These are phyloP conservation scores for Mechanitis mazaeus DNA, from an alignment of 2,888 invertebrate species.

Conservation along the genomic window DNA sequence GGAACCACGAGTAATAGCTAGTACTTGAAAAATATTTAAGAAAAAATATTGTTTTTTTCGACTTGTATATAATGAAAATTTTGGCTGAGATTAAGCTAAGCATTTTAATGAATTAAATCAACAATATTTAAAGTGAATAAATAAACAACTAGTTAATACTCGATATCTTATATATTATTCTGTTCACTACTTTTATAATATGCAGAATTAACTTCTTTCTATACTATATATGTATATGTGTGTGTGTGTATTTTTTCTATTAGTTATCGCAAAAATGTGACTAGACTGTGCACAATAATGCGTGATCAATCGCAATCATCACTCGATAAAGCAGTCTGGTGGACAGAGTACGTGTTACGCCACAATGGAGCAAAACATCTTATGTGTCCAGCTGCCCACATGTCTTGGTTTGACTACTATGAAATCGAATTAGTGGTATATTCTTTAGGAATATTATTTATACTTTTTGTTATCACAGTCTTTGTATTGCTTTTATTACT, in stretches of 20 bases:
- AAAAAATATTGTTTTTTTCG: too few species aligned
- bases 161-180: too few species aligned
- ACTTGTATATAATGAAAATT: too few species aligned
- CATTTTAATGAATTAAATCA: too few species aligned
- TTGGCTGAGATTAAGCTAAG: too few species aligned
- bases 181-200: too few species aligned
- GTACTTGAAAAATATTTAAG: too few species aligned
- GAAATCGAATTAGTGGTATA: constrained; percentile 31
- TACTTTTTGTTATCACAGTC: background rate
- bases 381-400: constrained; percentile 36
- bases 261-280: constrained; percentile 33
- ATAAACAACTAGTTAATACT: too few species aligned
- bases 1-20: too few species aligned
- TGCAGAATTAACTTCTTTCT: too few species aligned
- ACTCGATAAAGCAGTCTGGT: constrained; percentile 61
- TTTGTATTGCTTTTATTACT: background rate
- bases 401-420: constrained; percentile 37
- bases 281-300: constrained; percentile 39
- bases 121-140: too few species aligned
- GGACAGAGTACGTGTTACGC: constrained; percentile 58
- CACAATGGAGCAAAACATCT: constrained; percentile 47
- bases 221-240: background rate
- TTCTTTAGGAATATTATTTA: constrained; percentile 17
- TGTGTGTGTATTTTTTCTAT: background rate
- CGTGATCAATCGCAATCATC: constrained; percentile 51